Conservation (phyloP, 1,140 invertebrate genomes). For the Dryas iulia region DNA sequence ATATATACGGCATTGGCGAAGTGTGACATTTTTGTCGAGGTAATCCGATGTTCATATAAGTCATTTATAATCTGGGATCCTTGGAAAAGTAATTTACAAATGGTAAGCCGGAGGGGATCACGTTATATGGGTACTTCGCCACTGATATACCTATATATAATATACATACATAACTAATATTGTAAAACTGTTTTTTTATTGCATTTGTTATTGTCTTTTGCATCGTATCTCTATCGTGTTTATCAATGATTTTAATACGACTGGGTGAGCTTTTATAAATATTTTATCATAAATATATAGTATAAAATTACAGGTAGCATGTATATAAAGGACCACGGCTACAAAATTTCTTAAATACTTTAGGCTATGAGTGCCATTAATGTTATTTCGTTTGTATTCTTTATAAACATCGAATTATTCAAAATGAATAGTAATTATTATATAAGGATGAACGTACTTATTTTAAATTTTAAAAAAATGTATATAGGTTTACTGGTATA, state of each 20-base stretch:
- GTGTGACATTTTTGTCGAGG: too few species aligned
- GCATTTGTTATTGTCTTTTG: conserved; percentile 45
- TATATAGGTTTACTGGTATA: conserved; percentile 29
- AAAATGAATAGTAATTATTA: conserved; percentile 22
- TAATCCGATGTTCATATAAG: too few species aligned
- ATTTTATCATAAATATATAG: neutral
- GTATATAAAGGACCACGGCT: conserved; percentile 30
- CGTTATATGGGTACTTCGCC: too few species aligned
- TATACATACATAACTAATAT: neutral
- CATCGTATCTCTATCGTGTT: conserved; percentile 25
- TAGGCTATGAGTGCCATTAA: conserved; percentile 78
- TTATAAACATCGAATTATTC: conserved; percentile 46
- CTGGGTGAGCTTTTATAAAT: neutral
- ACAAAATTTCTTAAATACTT: conserved; percentile 50
- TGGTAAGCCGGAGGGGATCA: too few species aligned
- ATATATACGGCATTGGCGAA: too few species aligned
- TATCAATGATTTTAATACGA: conserved; percentile 19
- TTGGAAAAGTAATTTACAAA: too few species aligned
- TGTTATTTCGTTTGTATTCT: conserved; percentile 53
- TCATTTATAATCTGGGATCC: too few species aligned
- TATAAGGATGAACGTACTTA: conserved; percentile 16
- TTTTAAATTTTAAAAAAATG: conserved; percentile 17
- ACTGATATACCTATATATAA: too few species aligned
- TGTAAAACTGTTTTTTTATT: conserved; percentile 24
- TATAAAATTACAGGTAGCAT: conserved; percentile 20